Conservation (phyloP, 1,140 invertebrate genomes). For the Ooceraea biroi region DNA sequence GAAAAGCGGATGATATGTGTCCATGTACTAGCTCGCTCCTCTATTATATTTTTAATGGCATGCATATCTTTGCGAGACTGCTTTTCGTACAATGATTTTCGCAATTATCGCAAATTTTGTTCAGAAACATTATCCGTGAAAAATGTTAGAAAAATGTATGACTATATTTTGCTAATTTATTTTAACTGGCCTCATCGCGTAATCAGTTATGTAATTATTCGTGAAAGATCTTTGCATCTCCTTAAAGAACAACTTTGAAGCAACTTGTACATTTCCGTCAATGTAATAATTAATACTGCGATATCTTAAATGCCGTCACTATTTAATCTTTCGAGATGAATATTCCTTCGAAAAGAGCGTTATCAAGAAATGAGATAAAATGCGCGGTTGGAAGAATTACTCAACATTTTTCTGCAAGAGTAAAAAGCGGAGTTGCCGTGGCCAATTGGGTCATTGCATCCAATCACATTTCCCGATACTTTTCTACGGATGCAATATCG, state of each 20-base stretch:
- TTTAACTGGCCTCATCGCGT: neutral
- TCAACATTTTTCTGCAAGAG: neutral
- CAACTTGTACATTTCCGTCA: neutral
- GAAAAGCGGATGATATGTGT: neutral
- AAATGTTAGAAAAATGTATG: neutral
- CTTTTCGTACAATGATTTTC: conserved; percentile 9
- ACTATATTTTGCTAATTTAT: neutral
- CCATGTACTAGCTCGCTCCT: neutral
- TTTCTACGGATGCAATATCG: neutral
- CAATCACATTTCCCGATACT: conserved; percentile 20
- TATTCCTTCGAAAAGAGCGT: neutral
- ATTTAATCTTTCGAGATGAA: conserved; percentile 4
- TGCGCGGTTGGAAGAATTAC: neutral
- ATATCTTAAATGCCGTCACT: neutral
- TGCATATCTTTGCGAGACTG: neutral
- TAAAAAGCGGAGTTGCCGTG: neutral
- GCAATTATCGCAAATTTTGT: neutral
- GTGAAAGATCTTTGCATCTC: neutral
- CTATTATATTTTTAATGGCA: conserved; percentile 29
- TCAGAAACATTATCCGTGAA: neutral
- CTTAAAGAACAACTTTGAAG: neutral
- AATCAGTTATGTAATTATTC: neutral
- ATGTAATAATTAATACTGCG: neutral
- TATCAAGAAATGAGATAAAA: neutral
- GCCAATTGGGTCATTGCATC: neutral